Base-by-base conservation (phyloP, 2,113 vertebrate species). In the Gallinago jamesoni region DNA sequence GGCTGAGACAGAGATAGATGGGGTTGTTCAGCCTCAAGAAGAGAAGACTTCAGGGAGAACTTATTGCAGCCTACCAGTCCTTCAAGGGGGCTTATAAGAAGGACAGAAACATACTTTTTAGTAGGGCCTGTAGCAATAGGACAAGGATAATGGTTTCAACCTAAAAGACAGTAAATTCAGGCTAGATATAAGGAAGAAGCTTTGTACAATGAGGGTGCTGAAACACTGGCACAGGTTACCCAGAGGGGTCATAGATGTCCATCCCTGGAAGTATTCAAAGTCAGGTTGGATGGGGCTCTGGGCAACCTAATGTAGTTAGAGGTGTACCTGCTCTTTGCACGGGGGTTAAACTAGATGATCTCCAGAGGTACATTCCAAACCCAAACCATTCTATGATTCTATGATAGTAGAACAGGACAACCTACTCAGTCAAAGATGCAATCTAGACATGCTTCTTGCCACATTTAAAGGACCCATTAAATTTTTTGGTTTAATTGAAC, bases 321-420 rank as follows among this genome's bases (percentile, higher is more conserved):
- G 10, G 57, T 43, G 4, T 18, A 12, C 8, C 19, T 83, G 33
- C 7, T 45, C 1, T 12, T 39, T 13, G 23, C 15, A 57, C 6
- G 9, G 1, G 3, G 0, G 0, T 37, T 72, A 25, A 8, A 37
- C 19, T 48, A 57, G 14, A 55, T 28, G n/a, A 24, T 1, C 15
- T 48, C n/a, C 48, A 25, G 24, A 56, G 10, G 17, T 35, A 16
- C 30, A 8, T 80, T 68, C 5, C 28, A 89, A 85, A 35, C 7
- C 7, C 4, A 31, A 59, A 52, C 0, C 0, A 27, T 48, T 78
- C 33, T 45, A n/a, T 10, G 22, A 24, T 47, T 62, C 12, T 64
- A 21, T 50, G 20, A 25, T 1, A 27, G 8, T 13, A 55, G 39
- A 72, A 64, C 2, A 62, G 7, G 15, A 33, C 2, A 30, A 66